These are phyloP conservation scores for Lagopus leucura DNA, from an alignment of 2,113 vertebrate species.

Conservation along the genomic window DNA sequence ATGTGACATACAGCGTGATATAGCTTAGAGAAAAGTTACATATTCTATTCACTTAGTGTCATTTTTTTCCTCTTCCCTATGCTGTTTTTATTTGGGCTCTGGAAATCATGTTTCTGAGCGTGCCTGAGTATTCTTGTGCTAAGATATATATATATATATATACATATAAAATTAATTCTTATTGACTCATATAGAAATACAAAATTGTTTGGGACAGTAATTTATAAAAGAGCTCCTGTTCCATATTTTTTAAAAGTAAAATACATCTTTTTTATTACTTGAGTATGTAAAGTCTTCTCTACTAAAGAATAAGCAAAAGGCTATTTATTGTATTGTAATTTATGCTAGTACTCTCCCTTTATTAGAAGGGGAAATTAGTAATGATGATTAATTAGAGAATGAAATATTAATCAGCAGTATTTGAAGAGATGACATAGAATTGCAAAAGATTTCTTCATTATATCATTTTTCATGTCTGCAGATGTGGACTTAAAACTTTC, in stretches of 20 bases:
- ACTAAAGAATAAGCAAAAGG: not conserved
- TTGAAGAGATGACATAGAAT: not conserved
- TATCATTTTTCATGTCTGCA: not conserved
- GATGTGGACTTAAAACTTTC: not conserved
- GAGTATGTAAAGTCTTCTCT: not conserved
- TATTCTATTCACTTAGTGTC: not conserved
- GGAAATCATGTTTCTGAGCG: not conserved
- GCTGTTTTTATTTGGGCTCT: not conserved
- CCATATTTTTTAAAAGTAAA: not conserved
- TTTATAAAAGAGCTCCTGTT: not conserved
- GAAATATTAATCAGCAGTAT: not conserved
- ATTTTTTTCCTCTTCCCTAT: not conserved
- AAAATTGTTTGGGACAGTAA: not conserved
- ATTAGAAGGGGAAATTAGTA: not conserved
- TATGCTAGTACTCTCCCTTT: not conserved
- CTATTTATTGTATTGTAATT: not conserved
- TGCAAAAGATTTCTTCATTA: not conserved
- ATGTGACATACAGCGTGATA: not conserved
- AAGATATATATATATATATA: not conserved
- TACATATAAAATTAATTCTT: not conserved
- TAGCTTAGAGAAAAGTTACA: not conserved
- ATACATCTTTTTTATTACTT: not conserved
- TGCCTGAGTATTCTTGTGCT: not conserved
- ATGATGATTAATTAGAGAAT: not conserved
- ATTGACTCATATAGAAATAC: not conserved